Conservation (phyloP, 2,797 vertebrate genomes). For the Anas georgica region DNA sequence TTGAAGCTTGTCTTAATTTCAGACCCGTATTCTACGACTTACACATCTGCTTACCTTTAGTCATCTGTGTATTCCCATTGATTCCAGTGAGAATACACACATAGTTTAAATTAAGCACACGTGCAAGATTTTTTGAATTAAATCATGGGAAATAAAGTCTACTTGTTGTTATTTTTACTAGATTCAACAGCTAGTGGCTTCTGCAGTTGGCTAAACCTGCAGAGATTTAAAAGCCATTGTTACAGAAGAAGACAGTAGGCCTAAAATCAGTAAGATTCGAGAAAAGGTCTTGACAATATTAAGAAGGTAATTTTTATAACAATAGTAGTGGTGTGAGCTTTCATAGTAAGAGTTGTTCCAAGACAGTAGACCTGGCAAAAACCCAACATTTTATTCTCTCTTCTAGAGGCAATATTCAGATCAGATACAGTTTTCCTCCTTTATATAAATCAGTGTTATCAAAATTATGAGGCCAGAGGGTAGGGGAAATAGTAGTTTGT, state of each 20-base stretch:
- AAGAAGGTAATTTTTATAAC: neutral
- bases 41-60: slow-evolving; percentile 67
- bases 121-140: slow-evolving; percentile 19
- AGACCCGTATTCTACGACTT: neutral
- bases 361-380: slow-evolving; percentile 49
- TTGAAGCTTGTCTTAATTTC: slow-evolving; percentile 45
- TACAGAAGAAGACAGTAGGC: neutral
- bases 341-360: slow-evolving; percentile 3
- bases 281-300: neutral
- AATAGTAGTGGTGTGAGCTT: neutral
- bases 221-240: neutral
- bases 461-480: neutral
- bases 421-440: slow-evolving; percentile 5
- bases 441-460: neutral
- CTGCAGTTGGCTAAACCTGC: slow-evolving; percentile 10
- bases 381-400: slow-evolving; percentile 22
- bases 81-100: neutral
- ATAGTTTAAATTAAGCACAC: slow-evolving; percentile 10
- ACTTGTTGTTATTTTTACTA: slow-evolving; percentile 16
- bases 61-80: neutral
- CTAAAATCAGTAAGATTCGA: neutral
- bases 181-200: neutral
- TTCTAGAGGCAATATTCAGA: neutral
- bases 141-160: neutral
- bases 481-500: neutral